Base-by-base conservation (phyloP, 2,888 invertebrate species). In the Melinaea marsaeus region DNA sequence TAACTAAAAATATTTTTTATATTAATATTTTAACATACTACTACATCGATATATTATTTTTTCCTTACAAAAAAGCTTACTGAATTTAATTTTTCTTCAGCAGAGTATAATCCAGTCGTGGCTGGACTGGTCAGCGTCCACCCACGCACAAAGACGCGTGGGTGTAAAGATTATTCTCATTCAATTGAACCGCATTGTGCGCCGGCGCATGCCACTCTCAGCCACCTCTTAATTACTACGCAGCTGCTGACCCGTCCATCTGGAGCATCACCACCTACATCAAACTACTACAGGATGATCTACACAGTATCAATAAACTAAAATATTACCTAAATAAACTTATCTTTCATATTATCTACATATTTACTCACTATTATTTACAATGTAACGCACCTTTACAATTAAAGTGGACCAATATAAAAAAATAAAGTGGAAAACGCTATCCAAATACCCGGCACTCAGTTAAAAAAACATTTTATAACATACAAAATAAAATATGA, bases 131-230 rank as follows among this genome's bases (percentile, higher is more conserved):
- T 89, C 90, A 90, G 82, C 81, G 81, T 90, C 89, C 90, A 86
- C 90, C 90, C 88, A 90, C 90, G 83, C 84, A 84, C 85, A 86
- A 86, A 84, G 86, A 83, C 79, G 88, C 89, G 90, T 90, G 90
- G 90, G 90, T 88, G 90, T 87, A 89, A 90, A 90, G 90, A 90
- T 90, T 90, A 90, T 85, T 88, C 86, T 87, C 90, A 90, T 90
- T 90, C 90, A 90, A 90, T 90, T 90, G 90, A 90, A 83, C 84
- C 79, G 88, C 87, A 90, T 90, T 90, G 90, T 89, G 87, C 88
- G 87, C 86, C 78, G 80, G 85, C 90, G 90, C 89, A 88, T 87
- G 88, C 87, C 89, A 88, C 89, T 88, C 87, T 79, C 87, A 88
- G 88, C 84, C 85, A 88, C 87, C 88, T 88, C 90, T 90, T 90